Percentiles rank a stretch among this genome's conserved stretches.
phyloP scores from a whole-genome alignment of 2,113 vertebrate species.

The Callipepla squamata region DNA sequence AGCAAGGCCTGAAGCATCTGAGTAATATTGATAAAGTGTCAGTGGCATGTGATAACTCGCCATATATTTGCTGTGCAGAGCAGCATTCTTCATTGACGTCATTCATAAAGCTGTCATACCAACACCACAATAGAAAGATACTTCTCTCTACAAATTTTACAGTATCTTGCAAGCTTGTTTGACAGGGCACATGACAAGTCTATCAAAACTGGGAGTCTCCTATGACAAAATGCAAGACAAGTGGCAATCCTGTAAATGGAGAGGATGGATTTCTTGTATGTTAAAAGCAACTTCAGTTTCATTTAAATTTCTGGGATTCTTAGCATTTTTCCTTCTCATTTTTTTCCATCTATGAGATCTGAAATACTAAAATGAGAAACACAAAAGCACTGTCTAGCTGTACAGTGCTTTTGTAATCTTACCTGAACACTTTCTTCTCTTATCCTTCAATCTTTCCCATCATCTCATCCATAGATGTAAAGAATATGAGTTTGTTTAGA shows the following conservation, averaged over 20 bases:
- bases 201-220: conserved; percentile 61
- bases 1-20: neutral
- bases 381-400: neutral
- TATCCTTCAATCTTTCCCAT: neutral
- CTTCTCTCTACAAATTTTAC: neutral
- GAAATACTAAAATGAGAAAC: neutral
- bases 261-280: conserved; percentile 7
- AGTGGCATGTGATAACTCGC: neutral
- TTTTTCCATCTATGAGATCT: neutral
- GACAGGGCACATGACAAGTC: conserved; percentile 49
- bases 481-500: neutral
- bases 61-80: neutral
- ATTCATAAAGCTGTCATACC: conserved; percentile 14
- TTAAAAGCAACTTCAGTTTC: conserved; percentile 12
- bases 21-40: neutral
- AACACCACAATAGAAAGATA: neutral
- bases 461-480: neutral
- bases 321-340: neutral
- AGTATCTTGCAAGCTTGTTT: conserved; percentile 42
- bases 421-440: neutral
- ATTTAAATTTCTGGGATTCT: neutral
- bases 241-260: conserved; percentile 14
- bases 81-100: neutral
- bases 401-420: neutral
- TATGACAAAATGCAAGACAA: conserved; percentile 42